Evolutionary conservation across 1,140 invertebrate species (phyloP).

Genomic region (Ylistrum balloti): DNA sequence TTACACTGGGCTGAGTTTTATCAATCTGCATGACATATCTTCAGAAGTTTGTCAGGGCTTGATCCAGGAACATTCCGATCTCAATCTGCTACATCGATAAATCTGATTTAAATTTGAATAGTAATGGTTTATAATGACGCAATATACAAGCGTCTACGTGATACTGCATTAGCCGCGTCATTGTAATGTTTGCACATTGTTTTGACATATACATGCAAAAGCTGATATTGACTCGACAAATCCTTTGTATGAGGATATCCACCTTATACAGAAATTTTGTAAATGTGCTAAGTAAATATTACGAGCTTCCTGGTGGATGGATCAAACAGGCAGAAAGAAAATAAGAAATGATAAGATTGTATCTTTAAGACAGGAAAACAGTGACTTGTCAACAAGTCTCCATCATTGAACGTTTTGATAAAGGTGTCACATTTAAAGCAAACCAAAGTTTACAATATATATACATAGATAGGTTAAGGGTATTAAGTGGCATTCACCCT

Average conservation of each 20-base stretch:
- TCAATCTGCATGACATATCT: background rate
- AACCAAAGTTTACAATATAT: too few relatives aligned
- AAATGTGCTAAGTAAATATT: background rate
- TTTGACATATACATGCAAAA: constrained; percentile 1
- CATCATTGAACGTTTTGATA: too few relatives aligned
- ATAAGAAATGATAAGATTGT: background rate
- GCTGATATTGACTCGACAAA: background rate
- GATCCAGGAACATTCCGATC: constrained; percentile 5
- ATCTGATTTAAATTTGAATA: background rate
- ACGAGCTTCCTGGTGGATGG: background rate
- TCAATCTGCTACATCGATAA: background rate
- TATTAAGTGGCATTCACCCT: too few relatives aligned
- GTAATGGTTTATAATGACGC: constrained; percentile 3
- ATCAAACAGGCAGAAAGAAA: background rate
- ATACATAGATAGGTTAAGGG: too few relatives aligned
- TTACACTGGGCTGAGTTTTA: background rate
- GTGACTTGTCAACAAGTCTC: too few relatives aligned
- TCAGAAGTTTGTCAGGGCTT: background rate
- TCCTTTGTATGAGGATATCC: background rate
- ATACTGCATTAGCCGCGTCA: constrained; percentile 19
- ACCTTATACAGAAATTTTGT: background rate
- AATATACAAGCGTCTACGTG: constrained; percentile 37
- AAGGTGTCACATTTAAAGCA: too few relatives aligned
- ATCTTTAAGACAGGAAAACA: background rate
- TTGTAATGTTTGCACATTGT: constrained; percentile 8